Evolutionary conservation across 2,113 vertebrate genomes (phyloP), one percentile per base, ranked within the genome.

Genomic region (Lontra canadensis): DNA sequence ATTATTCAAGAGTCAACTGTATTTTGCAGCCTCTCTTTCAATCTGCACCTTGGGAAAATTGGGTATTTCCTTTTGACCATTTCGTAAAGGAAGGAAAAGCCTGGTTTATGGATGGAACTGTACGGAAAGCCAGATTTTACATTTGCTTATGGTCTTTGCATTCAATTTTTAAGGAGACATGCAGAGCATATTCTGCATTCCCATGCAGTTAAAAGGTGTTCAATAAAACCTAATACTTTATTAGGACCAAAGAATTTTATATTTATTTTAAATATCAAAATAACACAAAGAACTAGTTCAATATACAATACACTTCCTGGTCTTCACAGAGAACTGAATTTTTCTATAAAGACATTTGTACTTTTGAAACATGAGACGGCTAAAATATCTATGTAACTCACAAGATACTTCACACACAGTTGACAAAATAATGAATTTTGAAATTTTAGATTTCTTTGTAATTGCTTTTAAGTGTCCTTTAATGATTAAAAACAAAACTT

Each of bases 231-330:
- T 98, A 76, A 97, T 82, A 86, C 85, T 79, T 67, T 49, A 74
- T 93, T 98, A 98, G 93, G 96, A 98, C 88, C 98, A 97, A 98
- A 94, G 88, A 98, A 97, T 55, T 98, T 98, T 88, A 63, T 73
- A 90, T 98, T 97, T 96, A 98, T 92, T 92, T 85, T 98, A 97
- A 98, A 98, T 95, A 98, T 97, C 96, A 98, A 98, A 98, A 98
- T 97, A 73, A 98, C 98, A 99, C 76, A 96, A 84, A 96, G 95
- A 97, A 98, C 97, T 95, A 97, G 98, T 97, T 98, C 96, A 95
- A 4, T 95, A 97, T 97, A 98, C 98, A 98, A 91, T 90, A 97
- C 67, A 90, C 76, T 96, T 98, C 78, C 97, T 98, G 98, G 36
- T 95, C 88, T 84, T 39, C 96, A 98, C 97, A 98, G 95, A 98